A percentile compares a stretch with the other conserved stretches of the same genome.
Evolutionary conservation across 2,888 invertebrate genomes (phyloP).

Genomic region (Zhuqinia jingwanae): DNA sequence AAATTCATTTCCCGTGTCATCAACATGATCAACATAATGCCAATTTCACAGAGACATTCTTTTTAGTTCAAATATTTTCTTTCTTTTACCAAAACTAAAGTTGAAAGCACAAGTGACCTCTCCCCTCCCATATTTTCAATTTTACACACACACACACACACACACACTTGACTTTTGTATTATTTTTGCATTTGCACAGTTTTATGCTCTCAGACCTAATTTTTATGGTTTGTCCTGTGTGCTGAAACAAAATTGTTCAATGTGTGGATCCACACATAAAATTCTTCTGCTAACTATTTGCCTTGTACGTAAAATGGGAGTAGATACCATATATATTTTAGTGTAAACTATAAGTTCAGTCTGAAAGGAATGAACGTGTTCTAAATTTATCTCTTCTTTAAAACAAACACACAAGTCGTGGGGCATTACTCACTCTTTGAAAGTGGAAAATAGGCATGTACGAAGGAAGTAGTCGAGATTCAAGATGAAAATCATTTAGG

Average conservation of each 20-base stretch:
- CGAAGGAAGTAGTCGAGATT: not conserved
- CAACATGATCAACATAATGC: conserved; percentile 9
- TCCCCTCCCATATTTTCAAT: no score
- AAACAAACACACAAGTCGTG: not conserved
- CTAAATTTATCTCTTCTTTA: conserved; percentile 55
- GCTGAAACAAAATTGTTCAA: no score
- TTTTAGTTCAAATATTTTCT: not conserved
- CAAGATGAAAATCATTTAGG: conserved; percentile 3
- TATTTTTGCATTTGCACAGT: not conserved
- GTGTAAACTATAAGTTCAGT: no score
- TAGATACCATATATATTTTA: no score
- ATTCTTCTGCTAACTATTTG: no score
- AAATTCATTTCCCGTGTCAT: conserved; percentile 4
- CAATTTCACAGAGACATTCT: not conserved
- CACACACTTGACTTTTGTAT: not conserved
- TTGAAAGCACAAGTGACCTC: no score
- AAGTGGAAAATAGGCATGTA: not conserved
- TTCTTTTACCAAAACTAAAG: not conserved
- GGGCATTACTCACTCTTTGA: conserved; percentile 16
- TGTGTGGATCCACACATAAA: no score
- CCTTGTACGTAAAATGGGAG: no score
- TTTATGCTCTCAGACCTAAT: no score
- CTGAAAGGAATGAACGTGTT: conserved; percentile 12
- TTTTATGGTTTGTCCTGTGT: no score
- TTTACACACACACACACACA: not conserved